Evolutionary conservation across 2,113 vertebrate species (phyloP).

Genomic region (Apteryx owenii): DNA sequence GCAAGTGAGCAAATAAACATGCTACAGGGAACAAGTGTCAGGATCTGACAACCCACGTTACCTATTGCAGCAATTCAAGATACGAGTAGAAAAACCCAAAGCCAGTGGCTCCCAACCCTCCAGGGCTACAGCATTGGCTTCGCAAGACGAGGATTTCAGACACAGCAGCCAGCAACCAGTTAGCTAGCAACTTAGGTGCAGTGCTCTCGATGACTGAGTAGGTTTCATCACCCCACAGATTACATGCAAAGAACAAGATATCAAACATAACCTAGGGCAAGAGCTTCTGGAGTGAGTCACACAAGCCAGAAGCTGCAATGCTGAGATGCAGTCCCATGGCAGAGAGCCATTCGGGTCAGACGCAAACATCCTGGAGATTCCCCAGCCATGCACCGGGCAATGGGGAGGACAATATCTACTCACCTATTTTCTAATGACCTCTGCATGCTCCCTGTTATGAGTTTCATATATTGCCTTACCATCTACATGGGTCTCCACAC

Average conservation of each 20-base stretch:
- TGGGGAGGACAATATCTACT: background rate
- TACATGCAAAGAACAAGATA: background rate
- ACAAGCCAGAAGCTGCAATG: background rate
- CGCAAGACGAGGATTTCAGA: fast-evolving
- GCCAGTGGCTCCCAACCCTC: fast-evolving
- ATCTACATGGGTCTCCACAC: background rate
- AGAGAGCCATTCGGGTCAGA: background rate
- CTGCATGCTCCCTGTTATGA: background rate
- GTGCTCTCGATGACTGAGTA: background rate
- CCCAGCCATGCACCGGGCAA: background rate
- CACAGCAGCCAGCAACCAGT: background rate
- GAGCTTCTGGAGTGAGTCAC: slow-evolving; percentile 35
- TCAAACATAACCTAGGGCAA: background rate
- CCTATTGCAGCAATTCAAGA: fast-evolving
- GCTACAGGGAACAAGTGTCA: fast-evolving
- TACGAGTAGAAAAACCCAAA: fast-evolving
- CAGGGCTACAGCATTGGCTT: background rate
- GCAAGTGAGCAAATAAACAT: fast-evolving
- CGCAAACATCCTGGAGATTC: background rate
- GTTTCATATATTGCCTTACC: background rate
- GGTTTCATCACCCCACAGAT: background rate
- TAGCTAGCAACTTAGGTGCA: background rate
- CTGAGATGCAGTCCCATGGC: background rate
- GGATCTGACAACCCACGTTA: background rate
- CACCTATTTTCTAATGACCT: background rate